Evolutionary conservation across 1,140 invertebrate species (phyloP), one percentile per base, ranked within the genome.

Genomic region (Drosophila guanche): DNA sequence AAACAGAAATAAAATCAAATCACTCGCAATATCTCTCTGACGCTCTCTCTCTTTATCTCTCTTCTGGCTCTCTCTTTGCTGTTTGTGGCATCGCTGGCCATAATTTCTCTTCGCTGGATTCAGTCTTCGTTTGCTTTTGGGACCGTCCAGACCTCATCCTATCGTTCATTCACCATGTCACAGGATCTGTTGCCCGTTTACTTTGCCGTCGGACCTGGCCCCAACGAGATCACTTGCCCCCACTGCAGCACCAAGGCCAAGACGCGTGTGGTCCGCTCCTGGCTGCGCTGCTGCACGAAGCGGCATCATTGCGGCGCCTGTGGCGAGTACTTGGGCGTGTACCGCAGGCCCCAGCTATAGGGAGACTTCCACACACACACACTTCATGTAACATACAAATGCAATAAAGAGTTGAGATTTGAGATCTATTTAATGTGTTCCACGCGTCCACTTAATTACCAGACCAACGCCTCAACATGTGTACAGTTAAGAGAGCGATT

Each of bases 191-290:
- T 54, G 16, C 73, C 89, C 27, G 73, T 86, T 12, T 91, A 91
- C 57, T 91, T 91, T 71, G 90, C 90, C 63, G 90, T 91, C 4
- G 90, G 90, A n/a, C 90, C 90, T 22, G 68, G 81, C n/a, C 61
- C 79, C 2, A 89, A 90, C 40, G 88, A 90, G 58, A 73, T 91
- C 40, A 90, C 78, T 42, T 91, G 90, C 47, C 90, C 90, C 7
- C 80, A 86, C 37, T 91, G 90, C 54, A 57, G 85, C 20, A 57
- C 51, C 14, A 60, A 71, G 59, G 76, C 74, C 14, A 90, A 77
- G 61, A 91, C 90, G 0, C 63, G 72, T 1, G 50, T 91, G 50
- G 68, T 69, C 29, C 73, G 89, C 25, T 71, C 75, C 55, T 78
- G 79, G 63, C 55, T 83, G 29, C 57, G 56, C 23, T 90, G 72